Percentiles rank a stretch among this genome's conserved stretches.
These are phyloP conservation scores for Charanyca ferruginea DNA, from an alignment of 2,888 invertebrate genomes.

Conservation along the genomic window DNA sequence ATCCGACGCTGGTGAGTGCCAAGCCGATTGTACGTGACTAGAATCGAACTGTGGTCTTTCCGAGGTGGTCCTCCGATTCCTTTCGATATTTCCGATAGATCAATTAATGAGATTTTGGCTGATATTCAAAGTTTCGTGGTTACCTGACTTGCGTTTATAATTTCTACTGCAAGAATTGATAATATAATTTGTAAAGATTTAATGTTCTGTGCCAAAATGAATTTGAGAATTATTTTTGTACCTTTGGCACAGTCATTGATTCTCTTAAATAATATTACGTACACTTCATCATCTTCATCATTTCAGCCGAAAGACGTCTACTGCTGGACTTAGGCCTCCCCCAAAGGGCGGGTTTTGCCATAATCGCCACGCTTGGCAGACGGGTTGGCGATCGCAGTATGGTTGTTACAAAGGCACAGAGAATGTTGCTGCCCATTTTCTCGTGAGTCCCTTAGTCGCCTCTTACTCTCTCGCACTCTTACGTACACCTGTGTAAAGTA, in stretches of 20 bases:
- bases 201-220: background rate
- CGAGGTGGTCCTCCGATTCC: conserved; percentile 26
- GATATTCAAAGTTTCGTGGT: conserved; percentile 24
- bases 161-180: conserved; percentile 9
- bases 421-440: no score
- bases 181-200: conserved; percentile 11
- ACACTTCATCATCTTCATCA: no score
- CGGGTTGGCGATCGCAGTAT: no score
- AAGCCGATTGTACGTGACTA: conserved; percentile 63
- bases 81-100: conserved; percentile 42
- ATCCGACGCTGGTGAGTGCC: conserved; percentile 60
- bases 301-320: no score
- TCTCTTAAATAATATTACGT: background rate
- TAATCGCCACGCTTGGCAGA: no score
- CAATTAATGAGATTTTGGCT: conserved; percentile 37
- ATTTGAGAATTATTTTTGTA: background rate
- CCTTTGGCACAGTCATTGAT: background rate
- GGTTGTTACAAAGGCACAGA: no score
- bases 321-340: no score
- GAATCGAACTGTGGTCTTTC: conserved; percentile 53
- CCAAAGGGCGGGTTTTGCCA: no score
- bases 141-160: conserved; percentile 29
- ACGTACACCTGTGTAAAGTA: no score
- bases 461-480: no score
- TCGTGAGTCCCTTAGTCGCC: no score